phyloP scores from a whole-genome alignment of 1,140 invertebrate genomes.

The Heliothis subflexa region DNA sequence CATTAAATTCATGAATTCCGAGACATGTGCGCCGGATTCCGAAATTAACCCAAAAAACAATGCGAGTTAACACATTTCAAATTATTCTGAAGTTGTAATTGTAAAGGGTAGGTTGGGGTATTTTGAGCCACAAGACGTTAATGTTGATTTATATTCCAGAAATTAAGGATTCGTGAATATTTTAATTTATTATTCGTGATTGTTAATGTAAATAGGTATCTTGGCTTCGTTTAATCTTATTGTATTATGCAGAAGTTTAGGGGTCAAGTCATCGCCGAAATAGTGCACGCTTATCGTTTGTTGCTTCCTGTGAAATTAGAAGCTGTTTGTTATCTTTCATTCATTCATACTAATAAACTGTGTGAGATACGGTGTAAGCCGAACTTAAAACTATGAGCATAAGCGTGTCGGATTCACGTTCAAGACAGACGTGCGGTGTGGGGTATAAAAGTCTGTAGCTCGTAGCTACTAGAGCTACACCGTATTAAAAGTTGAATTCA shows the following conservation, averaged over 20 bases:
- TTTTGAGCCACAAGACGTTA: constrained; percentile 29
- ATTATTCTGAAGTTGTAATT: constrained; percentile 7
- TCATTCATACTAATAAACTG: constrained; percentile 11
- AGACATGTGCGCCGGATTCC: constrained; percentile 33
- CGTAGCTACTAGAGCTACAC: neutral
- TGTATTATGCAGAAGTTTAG: constrained; percentile 37
- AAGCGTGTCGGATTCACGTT: neutral
- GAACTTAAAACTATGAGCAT: neutral
- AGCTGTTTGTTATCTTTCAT: constrained; percentile 20
- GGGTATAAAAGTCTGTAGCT: neutral
- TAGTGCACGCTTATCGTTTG: constrained; percentile 42
- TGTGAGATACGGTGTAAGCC: neutral
- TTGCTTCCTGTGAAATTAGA: constrained; percentile 25
- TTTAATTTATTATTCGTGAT: constrained; percentile 23
- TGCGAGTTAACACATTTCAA: constrained; percentile 6
- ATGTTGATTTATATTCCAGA: constrained; percentile 31
- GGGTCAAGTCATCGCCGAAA: constrained; percentile 42
- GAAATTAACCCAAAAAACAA: constrained; percentile 35
- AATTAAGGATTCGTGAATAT: constrained; percentile 37
- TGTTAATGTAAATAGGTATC: constrained; percentile 6
- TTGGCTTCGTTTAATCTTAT: constrained; percentile 27
- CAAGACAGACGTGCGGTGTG: neutral
- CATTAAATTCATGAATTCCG: constrained; percentile 29
- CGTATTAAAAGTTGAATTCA: too few species aligned
- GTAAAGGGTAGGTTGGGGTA: constrained; percentile 9